phyloP scores from a whole-genome alignment of 2,888 invertebrate genomes.

The Scaptomyza cyrtandrae region DNA sequence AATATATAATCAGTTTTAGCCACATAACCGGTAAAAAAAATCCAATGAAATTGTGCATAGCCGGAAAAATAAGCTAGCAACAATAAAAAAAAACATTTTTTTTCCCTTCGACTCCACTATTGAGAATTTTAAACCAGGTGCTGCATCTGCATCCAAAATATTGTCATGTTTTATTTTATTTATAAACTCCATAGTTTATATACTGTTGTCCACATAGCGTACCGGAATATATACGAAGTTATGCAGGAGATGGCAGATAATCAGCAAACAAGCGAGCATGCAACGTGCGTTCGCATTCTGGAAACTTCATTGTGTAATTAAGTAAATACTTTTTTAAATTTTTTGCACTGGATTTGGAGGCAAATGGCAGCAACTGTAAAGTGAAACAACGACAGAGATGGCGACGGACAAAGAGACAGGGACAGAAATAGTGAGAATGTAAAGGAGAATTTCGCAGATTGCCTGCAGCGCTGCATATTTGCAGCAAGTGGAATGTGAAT shows the following conservation, averaged over 20 bases:
- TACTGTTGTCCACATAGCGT: conserved; percentile 19
- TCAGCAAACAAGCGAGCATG: conserved; percentile 33
- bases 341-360: conserved; percentile 18
- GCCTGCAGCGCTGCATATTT: conserved; percentile 36
- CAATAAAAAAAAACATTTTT: too few species aligned
- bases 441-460: conserved; percentile 13
- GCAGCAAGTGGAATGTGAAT: conserved; percentile 31
- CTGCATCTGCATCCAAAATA: neutral
- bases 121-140: too few species aligned
- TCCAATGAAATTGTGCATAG: too few species aligned
- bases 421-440: neutral
- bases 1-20: too few species aligned
- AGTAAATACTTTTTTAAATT: conserved; percentile 56
- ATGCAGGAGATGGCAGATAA: conserved; percentile 45
- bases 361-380: conserved; percentile 38
- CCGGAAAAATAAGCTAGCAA: too few species aligned
- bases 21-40: too few species aligned
- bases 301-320: conserved; percentile 57
- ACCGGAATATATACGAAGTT: conserved; percentile 41
- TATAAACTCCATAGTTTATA: conserved; percentile 12
- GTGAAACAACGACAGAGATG: conserved; percentile 8
- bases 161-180: neutral
- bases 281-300: conserved; percentile 36
- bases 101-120: too few species aligned
- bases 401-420: neutral